A percentile compares a stretch with the other conserved stretches of the same genome.
phyloP scores from a whole-genome alignment of 2,113 vertebrate genomes.

The Perccottus glenii region DNA sequence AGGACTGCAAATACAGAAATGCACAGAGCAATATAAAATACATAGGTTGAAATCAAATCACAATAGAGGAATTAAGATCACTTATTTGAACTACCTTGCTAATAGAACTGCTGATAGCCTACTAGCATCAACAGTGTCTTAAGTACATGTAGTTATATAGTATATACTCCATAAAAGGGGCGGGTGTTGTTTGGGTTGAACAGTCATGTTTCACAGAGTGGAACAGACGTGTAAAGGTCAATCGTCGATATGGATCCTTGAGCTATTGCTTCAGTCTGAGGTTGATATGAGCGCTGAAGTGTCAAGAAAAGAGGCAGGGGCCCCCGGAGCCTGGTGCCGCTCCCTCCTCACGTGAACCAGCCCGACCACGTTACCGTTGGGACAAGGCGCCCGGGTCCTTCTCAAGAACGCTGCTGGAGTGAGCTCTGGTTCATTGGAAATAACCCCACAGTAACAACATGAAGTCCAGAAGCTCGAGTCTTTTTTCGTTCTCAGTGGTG shows the following conservation, averaged over 20 bases:
- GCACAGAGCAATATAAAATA: constrained; percentile 81
- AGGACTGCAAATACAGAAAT: constrained; percentile 81
- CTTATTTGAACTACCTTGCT: constrained; percentile 76
- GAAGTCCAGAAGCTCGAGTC: constrained; percentile 27
- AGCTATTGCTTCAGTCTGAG: constrained; percentile 60
- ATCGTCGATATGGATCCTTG: constrained; percentile 54
- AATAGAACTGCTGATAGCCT: constrained; percentile 76
- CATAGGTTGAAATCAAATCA: constrained; percentile 76
- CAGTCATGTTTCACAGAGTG: constrained; percentile 68
- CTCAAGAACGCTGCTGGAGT: constrained; percentile 22
- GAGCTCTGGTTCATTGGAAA: constrained; percentile 41
- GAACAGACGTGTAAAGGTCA: constrained; percentile 55
- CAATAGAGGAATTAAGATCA: constrained; percentile 79
- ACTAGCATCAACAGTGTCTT: constrained; percentile 72
- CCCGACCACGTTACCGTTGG: constrained; percentile 25
- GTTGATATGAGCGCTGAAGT: constrained; percentile 59
- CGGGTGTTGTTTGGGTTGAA: constrained; percentile 61
- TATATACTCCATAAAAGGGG: constrained; percentile 72
- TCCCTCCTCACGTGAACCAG: background rate
- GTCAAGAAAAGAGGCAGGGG: constrained; percentile 34
- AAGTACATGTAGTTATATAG: constrained; percentile 81
- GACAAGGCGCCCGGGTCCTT: constrained; percentile 25
- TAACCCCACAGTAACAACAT: constrained; percentile 33
- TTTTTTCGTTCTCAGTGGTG: constrained; percentile 5
- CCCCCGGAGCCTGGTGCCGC: constrained; percentile 18